These are phyloP conservation scores for Nysson spinosus DNA, from an alignment of 2,888 invertebrate species.

Conservation along the genomic window DNA sequence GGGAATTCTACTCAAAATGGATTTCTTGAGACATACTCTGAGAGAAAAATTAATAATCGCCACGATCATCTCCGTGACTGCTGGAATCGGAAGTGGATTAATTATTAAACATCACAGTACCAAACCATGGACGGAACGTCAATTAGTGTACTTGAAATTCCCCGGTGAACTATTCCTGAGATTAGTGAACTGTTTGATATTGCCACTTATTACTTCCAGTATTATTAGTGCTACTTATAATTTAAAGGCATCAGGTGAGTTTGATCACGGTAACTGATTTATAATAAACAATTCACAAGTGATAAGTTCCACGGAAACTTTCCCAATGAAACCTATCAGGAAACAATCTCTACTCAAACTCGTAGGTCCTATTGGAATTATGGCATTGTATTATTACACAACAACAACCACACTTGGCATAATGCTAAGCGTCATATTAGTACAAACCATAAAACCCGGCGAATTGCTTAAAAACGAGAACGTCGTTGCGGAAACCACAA, in stretches of 20 bases:
- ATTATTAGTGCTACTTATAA: slow-evolving; percentile 83
- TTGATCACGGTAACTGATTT: background rate
- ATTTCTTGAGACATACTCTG: slow-evolving; percentile 5
- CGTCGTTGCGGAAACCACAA: slow-evolving; percentile 63
- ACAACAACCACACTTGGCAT: slow-evolving; percentile 96
- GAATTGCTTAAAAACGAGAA: slow-evolving; percentile 57
- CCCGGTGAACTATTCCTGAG: slow-evolving; percentile 96
- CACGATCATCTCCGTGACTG: slow-evolving; percentile 60
- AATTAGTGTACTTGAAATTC: slow-evolving; percentile 95
- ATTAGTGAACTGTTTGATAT: slow-evolving; percentile 95
- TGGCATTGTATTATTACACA: slow-evolving; percentile 85
- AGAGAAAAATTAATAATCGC: slow-evolving; percentile 57
- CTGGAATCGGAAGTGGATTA: slow-evolving; percentile 63
- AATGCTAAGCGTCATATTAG: slow-evolving; percentile 91
- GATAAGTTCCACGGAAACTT: too few species aligned
- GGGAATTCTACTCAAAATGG: slow-evolving; percentile 11
- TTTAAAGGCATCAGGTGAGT: slow-evolving; percentile 69
- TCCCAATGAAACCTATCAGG: background rate
- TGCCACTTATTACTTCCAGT: slow-evolving; percentile 94
- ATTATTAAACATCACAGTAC: slow-evolving; percentile 61
- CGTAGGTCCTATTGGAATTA: slow-evolving; percentile 68
- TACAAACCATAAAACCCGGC: slow-evolving; percentile 92
- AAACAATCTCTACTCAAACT: slow-evolving; percentile 1
- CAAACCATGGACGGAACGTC: slow-evolving; percentile 85
- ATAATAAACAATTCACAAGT: too few species aligned